Conservation (phyloP, 2,888 invertebrate genomes). For the Nomada ruficornis region DNA sequence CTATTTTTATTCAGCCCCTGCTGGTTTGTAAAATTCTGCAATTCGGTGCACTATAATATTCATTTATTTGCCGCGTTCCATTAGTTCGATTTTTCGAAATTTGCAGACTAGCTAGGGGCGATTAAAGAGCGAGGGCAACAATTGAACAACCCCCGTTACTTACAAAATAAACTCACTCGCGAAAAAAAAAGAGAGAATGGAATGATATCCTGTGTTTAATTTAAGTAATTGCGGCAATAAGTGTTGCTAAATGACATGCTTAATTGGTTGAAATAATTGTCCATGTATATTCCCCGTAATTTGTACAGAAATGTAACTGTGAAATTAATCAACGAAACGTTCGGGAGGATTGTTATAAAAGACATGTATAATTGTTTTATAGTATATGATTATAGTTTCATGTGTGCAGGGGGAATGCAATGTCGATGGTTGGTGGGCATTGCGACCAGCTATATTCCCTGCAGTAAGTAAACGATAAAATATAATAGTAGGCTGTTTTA, state of each 20-base stretch:
- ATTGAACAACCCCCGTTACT: no score
- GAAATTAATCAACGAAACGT: constrained; percentile 2
- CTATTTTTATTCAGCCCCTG: no score
- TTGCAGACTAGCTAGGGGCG: no score
- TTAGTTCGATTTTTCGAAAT: no score
- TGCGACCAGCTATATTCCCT: constrained; percentile 84
- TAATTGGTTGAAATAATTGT: no score
- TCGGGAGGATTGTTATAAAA: constrained; percentile 39
- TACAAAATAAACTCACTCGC: no score
- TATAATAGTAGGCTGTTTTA: constrained; percentile 61
- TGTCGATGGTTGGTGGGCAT: constrained; percentile 84
- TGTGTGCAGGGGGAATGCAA: constrained; percentile 84
- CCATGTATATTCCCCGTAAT: neutral
- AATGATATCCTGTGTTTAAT: neutral
- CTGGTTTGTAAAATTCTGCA: no score
- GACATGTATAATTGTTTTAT: constrained; percentile 62
- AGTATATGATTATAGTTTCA: constrained; percentile 81
- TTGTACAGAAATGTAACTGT: neutral
- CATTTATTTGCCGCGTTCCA: no score
- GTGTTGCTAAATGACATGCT: neutral
- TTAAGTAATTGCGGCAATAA: constrained; percentile 15
- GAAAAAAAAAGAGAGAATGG: neutral
- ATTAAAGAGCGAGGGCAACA: no score
- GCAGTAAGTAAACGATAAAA: constrained; percentile 83
- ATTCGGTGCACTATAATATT: no score